These are phyloP conservation scores for Sericinus montela DNA, from an alignment of 2,888 invertebrate genomes.

Conservation along the genomic window DNA sequence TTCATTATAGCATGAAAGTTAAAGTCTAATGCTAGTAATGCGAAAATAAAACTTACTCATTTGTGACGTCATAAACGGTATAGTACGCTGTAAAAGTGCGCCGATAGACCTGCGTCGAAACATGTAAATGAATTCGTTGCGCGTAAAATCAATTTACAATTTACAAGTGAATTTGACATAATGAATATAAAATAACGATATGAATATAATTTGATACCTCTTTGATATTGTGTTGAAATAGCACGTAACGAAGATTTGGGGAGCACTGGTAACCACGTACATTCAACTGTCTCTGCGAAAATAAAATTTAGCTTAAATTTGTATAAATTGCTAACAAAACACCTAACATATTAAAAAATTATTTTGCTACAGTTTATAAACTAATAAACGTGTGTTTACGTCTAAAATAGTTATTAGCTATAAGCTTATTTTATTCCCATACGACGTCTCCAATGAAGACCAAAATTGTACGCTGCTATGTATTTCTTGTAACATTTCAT, in stretches of 20 bases:
- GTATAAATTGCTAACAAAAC: no score
- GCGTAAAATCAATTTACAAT: neutral
- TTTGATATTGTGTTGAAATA: constrained; percentile 93
- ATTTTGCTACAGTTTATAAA: no score
- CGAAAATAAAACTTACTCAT: constrained; percentile 84
- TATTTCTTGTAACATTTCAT: no score
- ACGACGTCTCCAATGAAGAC: no score
- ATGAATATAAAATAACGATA: neutral
- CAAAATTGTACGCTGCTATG: no score
- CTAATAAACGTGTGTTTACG: no score
- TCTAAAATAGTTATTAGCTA: no score
- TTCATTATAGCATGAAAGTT: no score
- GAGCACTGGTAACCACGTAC: constrained; percentile 93
- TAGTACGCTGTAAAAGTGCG: constrained; percentile 93
- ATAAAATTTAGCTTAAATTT: neutral
- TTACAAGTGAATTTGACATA: no score
- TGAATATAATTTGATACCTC: constrained; percentile 76
- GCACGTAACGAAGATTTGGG: constrained; percentile 90
- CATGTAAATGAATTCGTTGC: constrained; percentile 31
- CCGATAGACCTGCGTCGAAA: constrained; percentile 86
- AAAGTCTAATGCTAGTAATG: no score
- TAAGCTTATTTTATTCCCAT: no score
- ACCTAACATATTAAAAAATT: no score
- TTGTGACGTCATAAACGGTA: constrained; percentile 94
- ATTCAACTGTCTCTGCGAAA: constrained; percentile 89